Conservation (phyloP, 2,113 vertebrate species). For the Epinephelus moara region DNA sequence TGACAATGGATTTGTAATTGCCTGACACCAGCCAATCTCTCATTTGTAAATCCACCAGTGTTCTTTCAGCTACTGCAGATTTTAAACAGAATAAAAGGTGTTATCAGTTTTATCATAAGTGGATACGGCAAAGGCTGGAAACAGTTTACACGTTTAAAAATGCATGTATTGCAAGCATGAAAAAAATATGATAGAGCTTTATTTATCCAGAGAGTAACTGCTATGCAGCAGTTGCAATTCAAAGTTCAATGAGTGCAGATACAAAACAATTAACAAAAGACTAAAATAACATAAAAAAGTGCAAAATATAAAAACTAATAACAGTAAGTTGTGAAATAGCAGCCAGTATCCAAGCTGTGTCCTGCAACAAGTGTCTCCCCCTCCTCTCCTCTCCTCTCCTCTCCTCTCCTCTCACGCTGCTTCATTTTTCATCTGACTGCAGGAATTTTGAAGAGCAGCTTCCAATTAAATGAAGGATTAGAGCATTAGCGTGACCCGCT, state of each 20-base stretch:
- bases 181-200: too few species aligned
- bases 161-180: not conserved
- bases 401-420: not conserved
- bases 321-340: too few species aligned
- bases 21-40: conserved; percentile 13
- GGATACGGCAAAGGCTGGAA: not conserved
- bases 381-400: too few species aligned
- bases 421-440: conserved; percentile 1
- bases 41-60: conserved; percentile 29
- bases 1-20: conserved; percentile 58
- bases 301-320: too few species aligned
- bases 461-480: conserved; percentile 10
- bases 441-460: not conserved
- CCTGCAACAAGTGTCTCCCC: too few species aligned
- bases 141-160: not conserved
- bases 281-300: too few species aligned
- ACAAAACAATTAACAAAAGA: too few species aligned
- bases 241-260: too few species aligned
- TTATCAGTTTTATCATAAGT: not conserved
- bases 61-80: not conserved
- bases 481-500: not conserved
- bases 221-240: too few species aligned
- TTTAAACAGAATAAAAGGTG: conserved; percentile 5
- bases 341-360: too few species aligned
- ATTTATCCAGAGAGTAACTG: too few species aligned